Evolutionary conservation across 2,888 invertebrate species (phyloP), one percentile per base, ranked within the genome.

Genomic region (Rhingia rostrata): DNA sequence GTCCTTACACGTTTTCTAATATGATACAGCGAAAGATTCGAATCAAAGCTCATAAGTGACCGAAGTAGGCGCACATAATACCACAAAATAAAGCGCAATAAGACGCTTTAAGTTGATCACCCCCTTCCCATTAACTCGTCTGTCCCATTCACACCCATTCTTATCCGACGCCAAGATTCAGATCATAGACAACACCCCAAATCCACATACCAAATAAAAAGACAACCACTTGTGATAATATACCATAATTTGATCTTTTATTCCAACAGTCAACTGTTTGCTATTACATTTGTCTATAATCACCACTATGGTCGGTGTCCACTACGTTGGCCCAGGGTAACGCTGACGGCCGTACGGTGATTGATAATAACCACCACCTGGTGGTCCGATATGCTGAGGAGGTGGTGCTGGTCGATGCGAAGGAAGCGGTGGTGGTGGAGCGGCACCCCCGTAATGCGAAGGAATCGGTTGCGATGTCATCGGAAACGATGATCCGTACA

Each of bases 371-470:
- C 83, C 75, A 39, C 86, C 81, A 41, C 79, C 70, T n/a, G 86
- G 82, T 2, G 73, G 92, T 75, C 93, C 92, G 4, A 92, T 87
- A 84, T 93, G 93, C 73, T 92, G 91, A 35, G 92, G 86, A 9
- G 47, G 87, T 74, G 64, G 88, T 4, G 82, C 78, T 10, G 84
- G 79, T 92, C 83, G 56, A 49, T 82, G 81, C 35, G 77, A 49
- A 10, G 79, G 60, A 33, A 83, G 32, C 4, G 83, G 74, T 22
- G 66, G 77, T n/a, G 78, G 77, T 33, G 81, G 74, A 35, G 61
- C 79, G 22, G 74, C 70, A 53, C 83, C 83, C 10, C 79, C 83
- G 58, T 86, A 83, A 22, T 83, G 78, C 43, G 79, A 32, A 22
- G 82, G 75, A 54, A 72, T 81, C 74, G 88, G 85, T 33, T 87